Conservation (phyloP, 1,140 invertebrate species). For the Dryas iulia region DNA sequence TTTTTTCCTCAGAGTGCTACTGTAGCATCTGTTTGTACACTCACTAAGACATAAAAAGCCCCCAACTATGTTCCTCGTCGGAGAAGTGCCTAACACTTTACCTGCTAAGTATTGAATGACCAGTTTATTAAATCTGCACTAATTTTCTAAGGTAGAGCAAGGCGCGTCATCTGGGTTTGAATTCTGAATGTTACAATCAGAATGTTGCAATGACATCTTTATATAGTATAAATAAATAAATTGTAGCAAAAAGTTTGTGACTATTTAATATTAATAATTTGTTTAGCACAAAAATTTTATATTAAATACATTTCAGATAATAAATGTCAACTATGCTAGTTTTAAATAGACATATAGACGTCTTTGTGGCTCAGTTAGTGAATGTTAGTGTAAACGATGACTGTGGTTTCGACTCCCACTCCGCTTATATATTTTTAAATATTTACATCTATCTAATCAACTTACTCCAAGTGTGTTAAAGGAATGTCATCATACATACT, state of each 20-base stretch:
- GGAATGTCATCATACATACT: too few species aligned
- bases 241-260: neutral
- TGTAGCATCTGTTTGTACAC: conserved; percentile 30
- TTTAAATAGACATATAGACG: too few species aligned
- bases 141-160: neutral
- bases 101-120: conserved; percentile 12
- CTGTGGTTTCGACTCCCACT: too few species aligned
- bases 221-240: neutral
- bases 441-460: too few species aligned
- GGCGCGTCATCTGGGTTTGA: neutral
- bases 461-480: too few species aligned
- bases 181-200: neutral
- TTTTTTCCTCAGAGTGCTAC: conserved; percentile 37
- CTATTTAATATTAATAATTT: neutral
- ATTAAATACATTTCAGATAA: too few species aligned
- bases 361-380: too few species aligned
- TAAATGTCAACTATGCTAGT: too few species aligned
- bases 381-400: too few species aligned
- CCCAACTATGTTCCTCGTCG: conserved; percentile 28
- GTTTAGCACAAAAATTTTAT: neutral
- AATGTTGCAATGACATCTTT: neutral
- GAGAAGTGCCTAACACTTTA: conserved; percentile 20
- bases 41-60: conserved; percentile 32
- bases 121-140: conserved; percentile 1
- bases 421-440: too few species aligned